A percentile compares a stretch with the other conserved stretches of the same genome.
Conservation (phyloP, 2,888 invertebrate species). For the Conops quadrifasciatus region DNA sequence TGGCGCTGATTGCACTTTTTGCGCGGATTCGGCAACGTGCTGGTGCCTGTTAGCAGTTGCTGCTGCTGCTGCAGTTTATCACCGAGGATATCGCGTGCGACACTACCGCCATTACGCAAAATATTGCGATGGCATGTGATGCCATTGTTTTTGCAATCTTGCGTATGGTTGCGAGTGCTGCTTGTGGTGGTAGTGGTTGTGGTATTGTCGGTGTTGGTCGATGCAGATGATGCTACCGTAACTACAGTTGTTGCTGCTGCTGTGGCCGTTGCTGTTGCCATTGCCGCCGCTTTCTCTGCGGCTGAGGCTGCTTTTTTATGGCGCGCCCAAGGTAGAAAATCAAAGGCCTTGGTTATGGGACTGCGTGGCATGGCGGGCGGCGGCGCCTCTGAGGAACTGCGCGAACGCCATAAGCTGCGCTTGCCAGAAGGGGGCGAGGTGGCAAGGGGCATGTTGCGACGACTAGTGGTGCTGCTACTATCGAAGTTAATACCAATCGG, state of each 20-base stretch:
- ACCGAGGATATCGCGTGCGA: constrained; percentile 57
- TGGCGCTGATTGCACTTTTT: constrained; percentile 17
- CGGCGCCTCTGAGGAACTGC: constrained; percentile 39
- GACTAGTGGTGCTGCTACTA: constrained; percentile 18
- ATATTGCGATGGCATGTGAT: constrained; percentile 60
- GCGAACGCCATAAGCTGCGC: constrained; percentile 44
- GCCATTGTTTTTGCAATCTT: constrained; percentile 44
- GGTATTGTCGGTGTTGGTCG: constrained; percentile 26
- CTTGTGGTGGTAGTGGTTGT: not conserved
- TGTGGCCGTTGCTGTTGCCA: constrained; percentile 35
- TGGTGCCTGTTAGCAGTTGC: not conserved
- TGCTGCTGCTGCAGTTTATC: constrained; percentile 59
- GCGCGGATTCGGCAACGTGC: constrained; percentile 13
- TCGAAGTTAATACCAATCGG: constrained; percentile 30
- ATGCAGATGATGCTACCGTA: constrained; percentile 25
- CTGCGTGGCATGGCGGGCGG: constrained; percentile 49
- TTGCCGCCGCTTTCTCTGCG: constrained; percentile 7
- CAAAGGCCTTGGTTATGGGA: constrained; percentile 63
- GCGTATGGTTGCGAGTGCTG: constrained; percentile 5
- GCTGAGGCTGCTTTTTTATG: constrained; percentile 48
- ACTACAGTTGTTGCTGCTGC: constrained; percentile 28
- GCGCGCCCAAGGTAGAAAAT: constrained; percentile 62
- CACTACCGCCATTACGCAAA: constrained; percentile 60
- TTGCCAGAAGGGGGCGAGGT: constrained; percentile 10
- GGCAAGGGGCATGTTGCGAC: not conserved